These are phyloP conservation scores for Corticium candelabrum DNA, from an alignment of 37 sponge, comb jelly and placozoan genomes.

Conservation along the genomic window DNA sequence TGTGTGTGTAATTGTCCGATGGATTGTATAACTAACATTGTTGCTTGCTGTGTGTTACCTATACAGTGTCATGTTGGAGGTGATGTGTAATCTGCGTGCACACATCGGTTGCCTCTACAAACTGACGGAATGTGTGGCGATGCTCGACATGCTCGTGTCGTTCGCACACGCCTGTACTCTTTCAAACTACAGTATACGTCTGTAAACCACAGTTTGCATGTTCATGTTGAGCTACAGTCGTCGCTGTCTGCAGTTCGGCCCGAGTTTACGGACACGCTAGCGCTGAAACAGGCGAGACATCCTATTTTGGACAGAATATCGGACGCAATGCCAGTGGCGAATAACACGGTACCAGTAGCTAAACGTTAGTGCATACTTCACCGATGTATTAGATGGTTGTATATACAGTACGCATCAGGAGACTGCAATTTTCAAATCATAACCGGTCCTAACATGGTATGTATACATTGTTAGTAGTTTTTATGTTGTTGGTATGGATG, in stretches of 20 bases:
- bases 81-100: constrained; percentile 49
- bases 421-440: constrained; percentile 77
- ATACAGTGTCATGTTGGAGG: constrained; percentile 55
- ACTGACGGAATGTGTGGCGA: constrained; percentile 83
- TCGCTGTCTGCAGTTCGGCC: constrained; percentile 31
- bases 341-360: constrained; percentile 31
- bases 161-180: constrained; percentile 85
- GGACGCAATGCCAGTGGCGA: constrained; percentile 50
- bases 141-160: constrained; percentile 90
- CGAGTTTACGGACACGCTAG: constrained; percentile 91
- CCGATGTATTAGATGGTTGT: neutral
- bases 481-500: neutral
- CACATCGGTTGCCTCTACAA: constrained; percentile 90
- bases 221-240: too few relatives aligned
- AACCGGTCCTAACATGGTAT: constrained; percentile 95
- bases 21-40: neutral
- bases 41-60: neutral
- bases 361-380: neutral
- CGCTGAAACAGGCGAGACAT: constrained; percentile 80
- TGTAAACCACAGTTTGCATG: neutral
- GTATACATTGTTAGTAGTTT: neutral
- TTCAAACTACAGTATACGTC: constrained; percentile 62
- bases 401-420: constrained; percentile 62
- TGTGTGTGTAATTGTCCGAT: too few relatives aligned
- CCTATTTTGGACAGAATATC: constrained; percentile 82